Conservation (phyloP, 2,113 vertebrate species). For the Hydrolagus affinis region DNA sequence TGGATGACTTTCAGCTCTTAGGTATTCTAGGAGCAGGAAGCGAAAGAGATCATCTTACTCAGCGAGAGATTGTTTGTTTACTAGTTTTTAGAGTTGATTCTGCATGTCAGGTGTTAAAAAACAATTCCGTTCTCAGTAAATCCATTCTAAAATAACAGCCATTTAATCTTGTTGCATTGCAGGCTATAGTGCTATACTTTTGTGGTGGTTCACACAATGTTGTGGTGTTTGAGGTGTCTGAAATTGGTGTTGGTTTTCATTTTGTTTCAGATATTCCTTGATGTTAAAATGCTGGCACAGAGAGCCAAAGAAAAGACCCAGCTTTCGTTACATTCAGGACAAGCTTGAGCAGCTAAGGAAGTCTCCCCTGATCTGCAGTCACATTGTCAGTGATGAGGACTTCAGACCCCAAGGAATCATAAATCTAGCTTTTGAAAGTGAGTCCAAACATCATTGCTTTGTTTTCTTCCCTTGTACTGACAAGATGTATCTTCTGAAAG, state of each 20-base stretch:
- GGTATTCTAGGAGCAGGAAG: slow-evolving; percentile 45
- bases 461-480: neutral
- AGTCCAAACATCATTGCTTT: slow-evolving; percentile 34
- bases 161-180: neutral
- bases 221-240: neutral
- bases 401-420: slow-evolving; percentile 38
- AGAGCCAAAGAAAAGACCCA: slow-evolving; percentile 48
- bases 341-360: slow-evolving; percentile 49
- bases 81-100: slow-evolving; percentile 45
- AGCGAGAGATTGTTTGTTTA: slow-evolving; percentile 65
- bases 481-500: neutral
- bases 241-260: slow-evolving; percentile 34
- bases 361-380: slow-evolving; percentile 36
- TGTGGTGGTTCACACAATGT: neutral
- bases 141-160: neutral
- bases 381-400: slow-evolving; percentile 28
- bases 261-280: slow-evolving; percentile 46
- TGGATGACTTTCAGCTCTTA: slow-evolving; percentile 39
- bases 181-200: neutral
- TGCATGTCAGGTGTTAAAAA: slow-evolving; percentile 47
- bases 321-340: slow-evolving; percentile 47
- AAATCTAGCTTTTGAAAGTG: slow-evolving; percentile 55
- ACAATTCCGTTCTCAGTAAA: slow-evolving; percentile 18
- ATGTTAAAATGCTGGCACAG: slow-evolving; percentile 56
- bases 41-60: slow-evolving; percentile 55